Evolutionary conservation across 2,797 vertebrate genomes (phyloP), one percentile per base, ranked within the genome.

Genomic region (Echiichthys vipera): DNA sequence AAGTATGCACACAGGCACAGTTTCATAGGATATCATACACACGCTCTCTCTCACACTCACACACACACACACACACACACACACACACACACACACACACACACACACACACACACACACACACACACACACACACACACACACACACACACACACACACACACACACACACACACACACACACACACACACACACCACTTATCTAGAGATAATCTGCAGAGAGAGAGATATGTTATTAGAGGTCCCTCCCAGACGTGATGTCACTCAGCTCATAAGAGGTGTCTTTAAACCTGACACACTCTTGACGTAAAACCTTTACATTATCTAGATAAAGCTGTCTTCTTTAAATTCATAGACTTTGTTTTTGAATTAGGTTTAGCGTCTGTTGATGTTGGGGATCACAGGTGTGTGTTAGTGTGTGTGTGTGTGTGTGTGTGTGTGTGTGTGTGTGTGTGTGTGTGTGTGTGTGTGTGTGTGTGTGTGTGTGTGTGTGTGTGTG

Each of bases 161-260:
- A 32, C 30, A 37, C 39, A 40, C 81, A 75, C 62, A 14, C 30
- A 37, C 30, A 51, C 56, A 54, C 50, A 40, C 66, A 53, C 55
- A 65, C 63, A 56, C 46, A 56, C 36, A 62, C 17, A 34, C 77
- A 77, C 83, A 84, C 64, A 82, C 70, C 59, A 84, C 85, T 86
- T 86, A 91, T 88, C 86, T 75, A 78, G 78, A 89, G 86, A 88
- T 90, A 80, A 91, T 91, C 78, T 80, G 78, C 58, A 84, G 78
- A 51, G 62, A 72, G 63, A 73, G 61, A 88, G 74, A 84, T 83
- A 74, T 89, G 85, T 92, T 91, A 91, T 92, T 93, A 93, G 57
- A 84, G 83, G 87, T 87, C 71, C 84, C 71, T 73, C 66, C 82
- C 88, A 93, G 89, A 93, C 91, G 78, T 93, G 89, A 93, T 89